Evolutionary conservation across 2,797 vertebrate species (phyloP).

Genomic region (Nasua narica): DNA sequence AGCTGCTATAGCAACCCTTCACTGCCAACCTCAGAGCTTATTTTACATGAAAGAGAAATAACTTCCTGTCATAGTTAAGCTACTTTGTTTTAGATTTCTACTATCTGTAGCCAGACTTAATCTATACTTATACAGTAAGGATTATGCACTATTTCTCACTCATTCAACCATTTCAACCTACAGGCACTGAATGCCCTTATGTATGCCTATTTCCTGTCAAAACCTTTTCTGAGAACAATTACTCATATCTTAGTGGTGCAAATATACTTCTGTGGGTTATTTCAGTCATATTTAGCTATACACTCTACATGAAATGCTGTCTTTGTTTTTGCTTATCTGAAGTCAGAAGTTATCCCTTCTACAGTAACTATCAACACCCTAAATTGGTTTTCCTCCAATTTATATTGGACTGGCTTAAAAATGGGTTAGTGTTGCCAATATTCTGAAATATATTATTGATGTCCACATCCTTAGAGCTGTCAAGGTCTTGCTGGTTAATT

Average conservation of each 20-base stretch:
- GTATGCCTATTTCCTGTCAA: background rate
- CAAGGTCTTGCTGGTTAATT: constrained; percentile 17
- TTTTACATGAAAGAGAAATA: background rate
- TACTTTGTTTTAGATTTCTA: background rate
- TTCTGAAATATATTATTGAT: constrained; percentile 10
- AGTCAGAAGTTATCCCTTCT: background rate
- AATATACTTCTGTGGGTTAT: background rate
- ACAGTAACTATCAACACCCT: background rate
- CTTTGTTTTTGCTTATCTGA: background rate
- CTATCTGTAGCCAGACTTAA: background rate
- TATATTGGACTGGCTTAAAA: background rate
- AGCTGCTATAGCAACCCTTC: background rate
- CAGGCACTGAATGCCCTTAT: background rate
- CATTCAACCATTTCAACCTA: background rate
- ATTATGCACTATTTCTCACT: background rate
- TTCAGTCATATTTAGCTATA: background rate
- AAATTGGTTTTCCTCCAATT: background rate
- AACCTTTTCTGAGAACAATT: constrained; percentile 1
- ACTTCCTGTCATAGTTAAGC: constrained; percentile 4
- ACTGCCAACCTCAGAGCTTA: background rate
- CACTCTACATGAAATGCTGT: background rate
- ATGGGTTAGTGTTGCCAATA: background rate
- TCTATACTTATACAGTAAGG: background rate
- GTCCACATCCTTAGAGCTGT: background rate
- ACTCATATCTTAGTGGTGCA: background rate